phyloP scores from a whole-genome alignment of 2,797 vertebrate genomes.

The Enteromius paludinosus region DNA sequence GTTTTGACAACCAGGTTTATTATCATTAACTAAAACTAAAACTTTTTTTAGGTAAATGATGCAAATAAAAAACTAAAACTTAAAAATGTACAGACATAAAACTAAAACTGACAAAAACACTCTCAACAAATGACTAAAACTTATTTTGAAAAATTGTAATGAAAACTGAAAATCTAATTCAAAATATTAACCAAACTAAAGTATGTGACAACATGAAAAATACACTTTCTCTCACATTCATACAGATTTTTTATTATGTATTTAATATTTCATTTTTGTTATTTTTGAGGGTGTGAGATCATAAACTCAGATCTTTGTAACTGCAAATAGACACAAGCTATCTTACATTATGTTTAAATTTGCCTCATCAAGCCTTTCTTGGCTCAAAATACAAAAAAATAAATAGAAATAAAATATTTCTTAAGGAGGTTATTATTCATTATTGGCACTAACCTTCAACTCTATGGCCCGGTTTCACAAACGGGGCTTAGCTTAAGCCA shows the following conservation, averaged over 20 bases:
- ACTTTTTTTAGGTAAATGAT: neutral
- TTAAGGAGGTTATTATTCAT: too few species aligned
- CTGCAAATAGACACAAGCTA: neutral
- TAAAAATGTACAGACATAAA: neutral
- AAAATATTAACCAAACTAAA: neutral
- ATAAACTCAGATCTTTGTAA: neutral
- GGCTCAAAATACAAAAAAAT: neutral
- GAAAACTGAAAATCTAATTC: neutral
- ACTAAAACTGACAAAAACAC: neutral
- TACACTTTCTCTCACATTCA: neutral
- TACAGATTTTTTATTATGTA: neutral
- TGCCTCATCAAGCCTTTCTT: neutral
- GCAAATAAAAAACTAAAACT: neutral
- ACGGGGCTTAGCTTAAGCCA: too few species aligned
- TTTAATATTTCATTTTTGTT: neutral
- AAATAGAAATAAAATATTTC: too few species aligned
- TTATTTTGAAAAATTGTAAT: neutral
- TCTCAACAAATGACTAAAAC: neutral
- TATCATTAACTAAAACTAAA: neutral
- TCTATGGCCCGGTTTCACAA: too few species aligned
- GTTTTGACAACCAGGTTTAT: neutral
- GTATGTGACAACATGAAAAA: neutral
- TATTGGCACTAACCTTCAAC: neutral
- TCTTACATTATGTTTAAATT: neutral
- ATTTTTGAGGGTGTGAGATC: neutral